A percentile compares a stretch with the other conserved stretches of the same genome.
Evolutionary conservation across 2,888 invertebrate species (phyloP).

Genomic region (Morinoia aosen): DNA sequence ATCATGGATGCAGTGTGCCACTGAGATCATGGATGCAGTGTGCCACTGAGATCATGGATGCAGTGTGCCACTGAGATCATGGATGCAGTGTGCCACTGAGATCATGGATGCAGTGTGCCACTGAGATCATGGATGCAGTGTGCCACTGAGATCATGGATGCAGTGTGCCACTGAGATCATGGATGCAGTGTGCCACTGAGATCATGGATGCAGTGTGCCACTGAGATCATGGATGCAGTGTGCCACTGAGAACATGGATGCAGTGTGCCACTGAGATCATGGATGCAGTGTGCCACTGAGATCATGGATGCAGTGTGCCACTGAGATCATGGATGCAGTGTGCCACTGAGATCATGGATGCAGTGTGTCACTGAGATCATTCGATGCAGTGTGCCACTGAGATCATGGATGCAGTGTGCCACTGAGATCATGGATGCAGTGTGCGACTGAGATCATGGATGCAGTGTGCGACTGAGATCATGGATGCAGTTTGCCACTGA

Average conservation of each 20-base stretch:
- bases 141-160: not conserved
- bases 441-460: not conserved
- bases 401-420: too few species aligned
- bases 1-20: not conserved
- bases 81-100: not conserved
- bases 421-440: too few species aligned
- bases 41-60: not conserved
- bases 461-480: not conserved
- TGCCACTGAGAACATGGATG: not conserved
- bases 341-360: not conserved
- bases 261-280: not conserved
- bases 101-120: not conserved
- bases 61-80: too few species aligned
- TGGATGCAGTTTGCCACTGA: not conserved
- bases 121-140: too few species aligned
- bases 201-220: not conserved
- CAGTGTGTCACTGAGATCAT: not conserved
- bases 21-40: not conserved
- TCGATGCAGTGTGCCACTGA: too few species aligned
- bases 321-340: too few species aligned
- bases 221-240: not conserved
- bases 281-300: not conserved
- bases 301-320: not conserved
- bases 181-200: too few species aligned
- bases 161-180: not conserved